Evolutionary conservation across 2,797 vertebrate species (phyloP), one percentile per base, ranked within the genome.

Genomic region (Vireo griseus): DNA sequence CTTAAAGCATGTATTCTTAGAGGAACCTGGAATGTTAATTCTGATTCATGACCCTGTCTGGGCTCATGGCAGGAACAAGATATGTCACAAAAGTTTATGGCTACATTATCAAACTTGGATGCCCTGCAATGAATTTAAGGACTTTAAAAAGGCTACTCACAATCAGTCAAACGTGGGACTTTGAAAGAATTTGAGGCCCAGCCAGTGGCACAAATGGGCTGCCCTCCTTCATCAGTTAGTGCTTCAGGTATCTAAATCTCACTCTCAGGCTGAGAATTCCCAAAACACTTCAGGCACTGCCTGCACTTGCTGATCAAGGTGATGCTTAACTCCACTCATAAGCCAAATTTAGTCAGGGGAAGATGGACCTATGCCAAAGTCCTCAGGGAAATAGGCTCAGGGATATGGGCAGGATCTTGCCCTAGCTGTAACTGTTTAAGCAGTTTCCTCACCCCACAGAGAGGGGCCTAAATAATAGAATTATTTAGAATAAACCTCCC

Each of bases 11-110:
- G 33, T 48, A 29, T 52, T 47, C 42, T 77, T 77, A 62, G 6
- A 72, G n/a, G n/a, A 86, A 22, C 2, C 3, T 47, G 29, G n/a
- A 44, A 42, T 31, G 13, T 62, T 83, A 31, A 75, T 89, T 83
- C 54, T 69, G 54, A 91, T 81, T 42, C 28, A 47, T 48, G 44
- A 52, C 24, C 5, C 29, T 72, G 6, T n/a, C 69, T 81, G 31
- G 13, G 13, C 42, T 88, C 21, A 21, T 0, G 7, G 35, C 48
- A 0, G 1, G 26, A 35, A 55, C 28, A 72, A 65, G 26, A 14
- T 66, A 31, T 51, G 39, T 19, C 24, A 29, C 13, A 63, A 45
- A 77, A 14, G 25, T 81, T 95, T 86, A 84, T 66, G 33, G 37
- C 24, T 55, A 33, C 5, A 10, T 91, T 83, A 72, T 76, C 35